Evolutionary conservation across 1,140 invertebrate species (phyloP).

Genomic region (Drosophila novamexicana): DNA sequence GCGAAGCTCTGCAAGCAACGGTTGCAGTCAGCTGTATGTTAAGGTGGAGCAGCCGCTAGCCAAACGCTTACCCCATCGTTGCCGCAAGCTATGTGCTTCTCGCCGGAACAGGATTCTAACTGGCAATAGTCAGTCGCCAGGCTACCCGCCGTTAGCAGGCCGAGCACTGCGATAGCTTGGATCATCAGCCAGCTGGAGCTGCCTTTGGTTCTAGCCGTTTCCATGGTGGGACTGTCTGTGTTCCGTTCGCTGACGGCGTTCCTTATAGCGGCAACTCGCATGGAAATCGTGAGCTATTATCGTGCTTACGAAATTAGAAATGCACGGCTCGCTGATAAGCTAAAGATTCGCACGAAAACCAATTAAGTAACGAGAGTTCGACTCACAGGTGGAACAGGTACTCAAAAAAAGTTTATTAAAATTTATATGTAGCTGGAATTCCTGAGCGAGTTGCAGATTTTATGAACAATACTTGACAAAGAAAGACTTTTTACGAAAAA

Average conservation of each 20-base stretch:
- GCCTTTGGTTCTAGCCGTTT: not conserved
- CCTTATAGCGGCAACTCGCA: not conserved
- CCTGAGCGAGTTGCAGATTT: not conserved
- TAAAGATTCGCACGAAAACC: not conserved
- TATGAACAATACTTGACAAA: not conserved
- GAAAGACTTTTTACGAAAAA: not conserved
- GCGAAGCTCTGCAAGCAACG: slow-evolving; percentile 10
- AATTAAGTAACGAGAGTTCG: not conserved
- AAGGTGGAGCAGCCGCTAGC: not conserved
- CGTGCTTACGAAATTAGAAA: not conserved
- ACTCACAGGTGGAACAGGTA: no score
- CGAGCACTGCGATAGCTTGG: not conserved
- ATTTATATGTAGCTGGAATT: not conserved
- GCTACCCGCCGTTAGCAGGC: not conserved
- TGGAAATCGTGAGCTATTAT: slow-evolving; percentile 12
- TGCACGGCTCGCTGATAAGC: not conserved
- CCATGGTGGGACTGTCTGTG: not conserved
- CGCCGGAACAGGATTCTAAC: not conserved
- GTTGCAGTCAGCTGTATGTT: not conserved
- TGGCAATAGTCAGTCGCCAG: slow-evolving; percentile 17
- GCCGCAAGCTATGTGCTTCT: slow-evolving; percentile 26
- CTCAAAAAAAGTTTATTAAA: no score
- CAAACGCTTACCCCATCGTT: slow-evolving; percentile 31
- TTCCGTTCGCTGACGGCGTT: not conserved
- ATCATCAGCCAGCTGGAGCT: not conserved